Conservation (phyloP, 2,113 vertebrate genomes). For the Nycticorax nycticorax region DNA sequence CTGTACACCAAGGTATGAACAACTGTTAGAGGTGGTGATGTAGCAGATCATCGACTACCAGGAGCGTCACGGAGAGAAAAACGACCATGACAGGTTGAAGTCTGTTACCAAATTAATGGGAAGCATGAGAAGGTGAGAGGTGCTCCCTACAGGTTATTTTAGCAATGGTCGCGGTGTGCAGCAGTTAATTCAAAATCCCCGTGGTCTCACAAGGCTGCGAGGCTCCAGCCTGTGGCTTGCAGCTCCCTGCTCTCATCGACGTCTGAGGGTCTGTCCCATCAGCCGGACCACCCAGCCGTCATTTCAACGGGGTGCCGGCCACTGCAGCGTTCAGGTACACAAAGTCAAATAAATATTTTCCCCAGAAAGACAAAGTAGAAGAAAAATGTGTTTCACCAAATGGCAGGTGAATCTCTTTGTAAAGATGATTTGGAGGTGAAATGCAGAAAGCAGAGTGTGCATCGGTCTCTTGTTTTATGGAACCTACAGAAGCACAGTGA, state of each 20-base stretch:
- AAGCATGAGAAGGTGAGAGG: neutral
- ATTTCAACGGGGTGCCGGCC: neutral
- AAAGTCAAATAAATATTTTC: neutral
- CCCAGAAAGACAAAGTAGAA: neutral
- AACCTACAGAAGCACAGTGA: neutral
- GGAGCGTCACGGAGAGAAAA: neutral
- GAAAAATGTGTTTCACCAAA: neutral
- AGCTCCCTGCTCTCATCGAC: neutral
- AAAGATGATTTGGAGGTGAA: neutral
- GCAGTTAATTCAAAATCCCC: neutral
- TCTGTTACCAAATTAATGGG: constrained; percentile 5
- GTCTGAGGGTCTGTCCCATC: neutral
- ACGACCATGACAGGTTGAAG: neutral
- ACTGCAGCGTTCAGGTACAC: neutral
- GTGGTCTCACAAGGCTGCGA: neutral
- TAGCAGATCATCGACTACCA: constrained; percentile 1
- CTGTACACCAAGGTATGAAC: neutral
- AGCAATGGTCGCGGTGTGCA: neutral
- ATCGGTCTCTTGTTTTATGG: neutral
- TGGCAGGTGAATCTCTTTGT: neutral
- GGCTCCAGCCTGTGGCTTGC: neutral
- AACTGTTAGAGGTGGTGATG: neutral
- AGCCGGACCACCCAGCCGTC: neutral
- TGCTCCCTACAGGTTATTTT: neutral
- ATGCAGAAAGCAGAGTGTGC: neutral